Base-by-base conservation (phyloP, 2,113 vertebrate genomes). In the Sturnira hondurensis region DNA sequence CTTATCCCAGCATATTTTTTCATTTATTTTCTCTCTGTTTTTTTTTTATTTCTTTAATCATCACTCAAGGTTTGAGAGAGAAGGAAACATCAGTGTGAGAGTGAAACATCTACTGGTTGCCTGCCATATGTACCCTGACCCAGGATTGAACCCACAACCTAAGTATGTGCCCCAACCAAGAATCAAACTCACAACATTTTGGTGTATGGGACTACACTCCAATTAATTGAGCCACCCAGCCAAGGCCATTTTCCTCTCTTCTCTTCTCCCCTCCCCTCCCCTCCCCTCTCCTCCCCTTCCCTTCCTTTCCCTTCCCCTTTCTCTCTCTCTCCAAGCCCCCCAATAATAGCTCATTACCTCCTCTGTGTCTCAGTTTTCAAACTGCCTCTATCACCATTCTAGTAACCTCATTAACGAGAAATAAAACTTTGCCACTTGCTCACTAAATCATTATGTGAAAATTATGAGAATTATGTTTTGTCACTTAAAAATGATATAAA, bases 351-450 rank as follows among this genome's bases (percentile, higher is more conserved):
- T 78, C 54, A 86, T 54, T 88, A 89, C 13, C 33, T 77, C 70
- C 20, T 89, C 54, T 89, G 76, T 88, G 14, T 89, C 90, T 89
- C 82, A 43, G 9, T 47, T 96, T 95, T 4, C n/a, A 85, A 78
- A 89, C 38, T 80, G 52, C 17, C 28, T 89, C 89, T 90, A 65
- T 41, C 38, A 87, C 80, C 33, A 63, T 93, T 74, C 92, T 89
- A 63, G 5, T 74, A 87, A 86, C 17, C 20, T 87, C 74, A 65
- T 93, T 92, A 84, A 76, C 90, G 43, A 96, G 70, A 95, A 96
- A 90, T 65, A 67, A 93, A 96, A 84, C 50, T 92, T 86, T 80
- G 80, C 81, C 50, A 78, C 47, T 86, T 86, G 61, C 13, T 88
- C 36, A 67, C 33, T 84, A 80, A 56, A 7, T 38, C 68, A 89